These are phyloP conservation scores for Diaprepes abbreviatus DNA, from an alignment of 2,888 invertebrate species.

Conservation along the genomic window DNA sequence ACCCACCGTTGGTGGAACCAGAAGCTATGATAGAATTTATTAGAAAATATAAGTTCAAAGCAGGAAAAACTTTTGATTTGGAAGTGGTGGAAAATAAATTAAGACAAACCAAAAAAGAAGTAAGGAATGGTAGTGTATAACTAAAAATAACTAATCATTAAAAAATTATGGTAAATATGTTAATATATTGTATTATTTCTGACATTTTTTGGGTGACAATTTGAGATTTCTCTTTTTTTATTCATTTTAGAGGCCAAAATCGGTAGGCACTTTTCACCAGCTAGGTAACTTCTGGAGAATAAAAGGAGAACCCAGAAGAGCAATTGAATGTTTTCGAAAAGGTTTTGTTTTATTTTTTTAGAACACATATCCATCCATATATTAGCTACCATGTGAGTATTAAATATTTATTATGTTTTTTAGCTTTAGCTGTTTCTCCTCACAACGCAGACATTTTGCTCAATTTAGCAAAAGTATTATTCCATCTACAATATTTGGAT, in stretches of 20 bases:
- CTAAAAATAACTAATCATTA: too few relatives aligned
- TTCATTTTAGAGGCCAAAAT: conserved; percentile 78
- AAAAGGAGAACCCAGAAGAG: conserved; percentile 87
- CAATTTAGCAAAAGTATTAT: conserved; percentile 86
- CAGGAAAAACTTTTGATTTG: conserved; percentile 78
- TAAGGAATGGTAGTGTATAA: conserved; percentile 53
- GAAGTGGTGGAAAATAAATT: conserved; percentile 80
- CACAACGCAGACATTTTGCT: conserved; percentile 89
- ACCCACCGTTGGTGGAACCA: conserved; percentile 89
- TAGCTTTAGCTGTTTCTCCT: conserved; percentile 80
- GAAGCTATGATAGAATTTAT: conserved; percentile 84
- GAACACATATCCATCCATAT: too few relatives aligned
- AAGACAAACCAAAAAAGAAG: conserved; percentile 83
- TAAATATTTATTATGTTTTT: too few relatives aligned
- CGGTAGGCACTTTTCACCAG: conserved; percentile 88
- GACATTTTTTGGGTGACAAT: neutral
- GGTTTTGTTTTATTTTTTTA: conserved; percentile 66
- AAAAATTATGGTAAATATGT: too few relatives aligned
- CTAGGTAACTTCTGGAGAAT: conserved; percentile 94
- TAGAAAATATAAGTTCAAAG: conserved; percentile 74
- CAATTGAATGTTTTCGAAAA: conserved; percentile 91
- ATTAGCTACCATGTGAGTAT: too few relatives aligned
- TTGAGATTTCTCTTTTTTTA: neutral
- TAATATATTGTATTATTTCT: too few relatives aligned
- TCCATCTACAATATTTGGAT: conserved; percentile 89